phyloP scores from a whole-genome alignment of 2,888 invertebrate species.

The Lathronympha strigana region DNA sequence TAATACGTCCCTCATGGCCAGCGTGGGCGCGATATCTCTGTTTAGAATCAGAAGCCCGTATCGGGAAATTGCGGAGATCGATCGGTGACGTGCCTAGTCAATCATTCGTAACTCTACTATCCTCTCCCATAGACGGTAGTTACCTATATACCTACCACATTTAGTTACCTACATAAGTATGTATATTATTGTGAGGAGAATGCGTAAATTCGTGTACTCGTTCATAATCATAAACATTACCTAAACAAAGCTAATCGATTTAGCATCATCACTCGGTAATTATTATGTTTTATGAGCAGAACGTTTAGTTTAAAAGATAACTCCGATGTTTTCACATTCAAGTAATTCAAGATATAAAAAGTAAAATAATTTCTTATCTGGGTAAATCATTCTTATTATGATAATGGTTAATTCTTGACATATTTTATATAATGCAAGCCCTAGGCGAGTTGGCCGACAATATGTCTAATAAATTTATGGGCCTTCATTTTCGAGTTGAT shows the following conservation, averaged over 20 bases:
- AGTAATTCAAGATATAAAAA: conserved; percentile 53
- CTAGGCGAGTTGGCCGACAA: conserved; percentile 76
- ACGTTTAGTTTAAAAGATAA: conserved; percentile 48
- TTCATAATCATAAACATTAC: no score
- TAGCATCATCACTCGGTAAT: no score
- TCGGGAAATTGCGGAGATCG: conserved; percentile 66
- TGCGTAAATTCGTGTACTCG: no score
- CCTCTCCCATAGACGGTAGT: not conserved
- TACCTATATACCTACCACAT: no score
- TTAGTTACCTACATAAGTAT: not conserved
- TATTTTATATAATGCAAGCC: conserved; percentile 82
- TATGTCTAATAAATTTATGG: conserved; percentile 84
- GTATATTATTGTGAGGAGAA: no score
- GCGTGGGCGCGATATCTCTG: conserved; percentile 74
- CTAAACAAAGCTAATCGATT: no score
- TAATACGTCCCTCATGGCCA: conserved; percentile 71
- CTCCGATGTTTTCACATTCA: conserved; percentile 54
- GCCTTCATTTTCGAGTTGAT: conserved; percentile 83
- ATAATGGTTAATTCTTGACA: conserved; percentile 83
- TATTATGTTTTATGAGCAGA: no score
- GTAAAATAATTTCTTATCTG: conserved; percentile 63
- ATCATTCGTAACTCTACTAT: conserved; percentile 29
- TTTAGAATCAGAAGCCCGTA: conserved; percentile 72
- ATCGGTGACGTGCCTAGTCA: conserved; percentile 56
- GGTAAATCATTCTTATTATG: conserved; percentile 73